Percentiles rank a stretch among this genome's conserved stretches.
These are phyloP conservation scores for Pandion haliaetus DNA, from an alignment of 2,113 vertebrate genomes.

Conservation along the genomic window DNA sequence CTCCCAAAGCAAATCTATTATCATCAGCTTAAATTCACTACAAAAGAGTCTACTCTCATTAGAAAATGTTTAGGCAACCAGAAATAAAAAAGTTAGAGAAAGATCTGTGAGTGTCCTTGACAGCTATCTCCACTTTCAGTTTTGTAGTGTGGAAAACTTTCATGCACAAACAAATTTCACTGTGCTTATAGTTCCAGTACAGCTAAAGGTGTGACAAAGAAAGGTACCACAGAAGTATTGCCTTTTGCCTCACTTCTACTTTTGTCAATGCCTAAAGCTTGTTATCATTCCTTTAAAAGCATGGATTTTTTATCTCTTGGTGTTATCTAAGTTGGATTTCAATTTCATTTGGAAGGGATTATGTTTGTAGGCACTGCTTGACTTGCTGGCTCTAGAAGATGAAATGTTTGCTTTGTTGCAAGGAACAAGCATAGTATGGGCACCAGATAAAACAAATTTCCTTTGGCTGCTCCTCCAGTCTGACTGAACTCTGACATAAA, in stretches of 20 bases:
- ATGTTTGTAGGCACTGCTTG: neutral
- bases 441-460: neutral
- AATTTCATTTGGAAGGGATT: conserved; percentile 25
- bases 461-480: neutral
- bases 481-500: neutral
- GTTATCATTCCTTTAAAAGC: neutral
- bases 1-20: neutral
- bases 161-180: neutral
- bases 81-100: neutral
- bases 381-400: neutral
- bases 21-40: neutral
- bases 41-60: neutral
- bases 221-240: neutral
- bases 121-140: neutral
- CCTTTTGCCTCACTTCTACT: neutral
- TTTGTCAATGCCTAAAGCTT: neutral
- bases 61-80: neutral
- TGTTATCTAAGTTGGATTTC: neutral
- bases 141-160: neutral
- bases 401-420: conserved; percentile 13
- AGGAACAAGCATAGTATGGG: neutral
- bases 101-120: neutral
- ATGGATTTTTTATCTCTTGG: neutral
- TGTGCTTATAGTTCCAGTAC: neutral
- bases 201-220: neutral